A percentile compares a stretch with the other conserved stretches of the same genome.
Evolutionary conservation across 2,888 invertebrate species (phyloP).

Genomic region (Holacanthella duospinosa): DNA sequence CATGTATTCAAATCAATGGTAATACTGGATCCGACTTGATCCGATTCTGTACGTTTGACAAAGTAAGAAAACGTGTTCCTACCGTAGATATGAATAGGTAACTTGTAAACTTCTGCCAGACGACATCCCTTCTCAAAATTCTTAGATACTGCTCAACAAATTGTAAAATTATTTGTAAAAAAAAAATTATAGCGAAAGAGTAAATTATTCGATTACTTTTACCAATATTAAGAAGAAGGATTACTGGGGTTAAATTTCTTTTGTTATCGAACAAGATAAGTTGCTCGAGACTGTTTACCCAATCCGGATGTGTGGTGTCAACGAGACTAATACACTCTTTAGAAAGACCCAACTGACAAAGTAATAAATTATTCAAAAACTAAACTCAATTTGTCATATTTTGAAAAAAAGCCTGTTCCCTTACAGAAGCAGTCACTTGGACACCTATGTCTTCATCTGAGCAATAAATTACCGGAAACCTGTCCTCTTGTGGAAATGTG

Average conservation of each 20-base stretch:
- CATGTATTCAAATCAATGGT: slow-evolving; percentile 33
- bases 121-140: slow-evolving; percentile 26
- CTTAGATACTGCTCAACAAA: slow-evolving; percentile 14
- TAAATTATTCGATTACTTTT: slow-evolving; percentile 5
- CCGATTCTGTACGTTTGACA: slow-evolving; percentile 28
- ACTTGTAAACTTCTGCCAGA: slow-evolving; percentile 27
- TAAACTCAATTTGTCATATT: neutral
- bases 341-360: slow-evolving; percentile 32
- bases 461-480: slow-evolving; percentile 33
- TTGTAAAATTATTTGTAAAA: too few relatives aligned
- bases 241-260: slow-evolving; percentile 27
- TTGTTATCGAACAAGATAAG: slow-evolving; percentile 24
- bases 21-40: slow-evolving; percentile 32
- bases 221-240: slow-evolving; percentile 32
- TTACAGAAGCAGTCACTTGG: slow-evolving; percentile 30
- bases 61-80: slow-evolving; percentile 33
- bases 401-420: neutral
- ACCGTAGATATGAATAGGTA: slow-evolving; percentile 36
- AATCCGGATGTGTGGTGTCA: slow-evolving; percentile 23
- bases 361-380: slow-evolving; percentile 1
- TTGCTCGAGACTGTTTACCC: slow-evolving; percentile 29
- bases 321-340: slow-evolving; percentile 25
- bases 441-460: slow-evolving; percentile 32
- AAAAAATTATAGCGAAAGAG: too few relatives aligned
- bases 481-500: slow-evolving; percentile 28